phyloP scores from a whole-genome alignment of 2,113 vertebrate genomes.

The Bubo bubo region DNA sequence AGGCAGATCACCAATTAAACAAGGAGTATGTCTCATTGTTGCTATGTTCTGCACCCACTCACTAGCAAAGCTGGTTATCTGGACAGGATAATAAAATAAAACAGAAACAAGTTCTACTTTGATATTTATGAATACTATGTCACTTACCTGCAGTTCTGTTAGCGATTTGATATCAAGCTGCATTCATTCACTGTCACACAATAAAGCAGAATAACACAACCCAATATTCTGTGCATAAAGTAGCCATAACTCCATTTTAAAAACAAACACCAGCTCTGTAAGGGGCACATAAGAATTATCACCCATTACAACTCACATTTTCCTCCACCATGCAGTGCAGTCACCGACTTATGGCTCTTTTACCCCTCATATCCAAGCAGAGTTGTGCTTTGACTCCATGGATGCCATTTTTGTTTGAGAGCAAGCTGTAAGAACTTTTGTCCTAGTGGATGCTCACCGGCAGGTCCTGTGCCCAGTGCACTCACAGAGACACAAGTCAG shows the following conservation, averaged over 20 bases:
- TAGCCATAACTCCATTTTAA: background rate
- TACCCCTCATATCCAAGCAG: rapidly evolving
- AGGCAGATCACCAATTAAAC: background rate
- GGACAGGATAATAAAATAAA: background rate
- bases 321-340: background rate
- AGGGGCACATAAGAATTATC: background rate
- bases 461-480: background rate
- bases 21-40: background rate
- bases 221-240: background rate
- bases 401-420: background rate
- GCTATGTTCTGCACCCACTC: background rate
- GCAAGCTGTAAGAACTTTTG: background rate
- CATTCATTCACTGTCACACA: background rate
- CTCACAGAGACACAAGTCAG: background rate
- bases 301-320: background rate
- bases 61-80: background rate
- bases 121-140: background rate
- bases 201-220: background rate
- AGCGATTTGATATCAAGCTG: background rate
- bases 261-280: background rate
- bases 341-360: rapidly evolving
- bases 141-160: background rate
- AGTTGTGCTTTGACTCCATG: background rate
- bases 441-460: background rate
- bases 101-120: background rate